Percentiles rank a stretch among this genome's conserved stretches.
Evolutionary conservation across 2,113 vertebrate genomes (phyloP).

Genomic region (Mus pahari): DNA sequence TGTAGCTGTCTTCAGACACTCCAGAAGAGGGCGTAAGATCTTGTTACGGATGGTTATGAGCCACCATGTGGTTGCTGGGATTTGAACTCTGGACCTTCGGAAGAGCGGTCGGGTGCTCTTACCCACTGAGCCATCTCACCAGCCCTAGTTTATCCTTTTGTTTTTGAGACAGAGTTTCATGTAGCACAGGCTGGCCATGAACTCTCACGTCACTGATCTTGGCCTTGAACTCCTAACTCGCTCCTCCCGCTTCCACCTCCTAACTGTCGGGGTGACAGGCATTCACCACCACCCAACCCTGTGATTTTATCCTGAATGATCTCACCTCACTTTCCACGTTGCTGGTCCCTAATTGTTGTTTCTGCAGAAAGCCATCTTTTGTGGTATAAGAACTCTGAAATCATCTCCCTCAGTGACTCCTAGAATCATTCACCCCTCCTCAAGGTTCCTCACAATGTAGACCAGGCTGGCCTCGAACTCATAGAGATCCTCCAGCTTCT

Average conservation of each 20-base stretch:
- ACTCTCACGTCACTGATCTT: not conserved
- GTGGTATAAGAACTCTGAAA: too few relatives aligned
- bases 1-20: too few relatives aligned
- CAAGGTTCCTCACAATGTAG: not conserved
- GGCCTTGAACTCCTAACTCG: too few relatives aligned
- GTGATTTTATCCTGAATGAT: not conserved
- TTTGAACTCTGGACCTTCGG: too few relatives aligned
- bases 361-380: not conserved
- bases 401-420: not conserved
- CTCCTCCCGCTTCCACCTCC: not conserved
- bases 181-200: not conserved
- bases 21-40: too few relatives aligned
- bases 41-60: too few relatives aligned
- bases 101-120: too few relatives aligned
- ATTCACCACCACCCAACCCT: not conserved
- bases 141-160: not conserved
- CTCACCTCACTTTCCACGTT: not conserved
- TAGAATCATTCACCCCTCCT: not conserved
- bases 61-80: too few relatives aligned
- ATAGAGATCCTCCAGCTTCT: not conserved
- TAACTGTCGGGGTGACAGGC: too few relatives aligned
- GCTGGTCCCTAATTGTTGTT: not conserved
- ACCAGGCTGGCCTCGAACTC: not conserved
- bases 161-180: not conserved
- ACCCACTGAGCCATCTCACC: too few relatives aligned